Evolutionary conservation across 2,797 vertebrate species (phyloP).

Genomic region (Vespertilio murinus): DNA sequence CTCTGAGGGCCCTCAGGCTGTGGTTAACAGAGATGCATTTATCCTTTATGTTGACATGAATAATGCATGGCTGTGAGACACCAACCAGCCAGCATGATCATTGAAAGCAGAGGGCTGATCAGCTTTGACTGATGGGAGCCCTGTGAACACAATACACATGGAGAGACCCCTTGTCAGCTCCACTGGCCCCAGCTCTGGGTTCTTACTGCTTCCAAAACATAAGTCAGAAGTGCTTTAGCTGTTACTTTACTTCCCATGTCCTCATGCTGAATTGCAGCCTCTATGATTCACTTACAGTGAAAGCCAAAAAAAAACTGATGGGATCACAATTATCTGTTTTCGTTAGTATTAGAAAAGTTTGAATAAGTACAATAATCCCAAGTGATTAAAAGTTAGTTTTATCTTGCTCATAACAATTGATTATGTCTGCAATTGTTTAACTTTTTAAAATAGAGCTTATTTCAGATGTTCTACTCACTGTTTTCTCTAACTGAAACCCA

Average conservation of each 20-base stretch:
- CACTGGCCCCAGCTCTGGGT: not conserved
- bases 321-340: not conserved
- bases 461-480: not conserved
- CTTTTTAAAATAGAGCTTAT: not conserved
- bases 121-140: slow-evolving; percentile 20
- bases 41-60: slow-evolving; percentile 55
- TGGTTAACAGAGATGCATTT: slow-evolving; percentile 42
- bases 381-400: not conserved
- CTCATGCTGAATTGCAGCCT: not conserved
- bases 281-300: not conserved
- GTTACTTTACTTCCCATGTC: not conserved
- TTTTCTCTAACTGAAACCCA: slow-evolving; percentile 12
- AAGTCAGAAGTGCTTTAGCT: not conserved
- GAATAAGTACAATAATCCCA: not conserved
- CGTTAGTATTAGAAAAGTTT: not conserved
- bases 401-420: not conserved
- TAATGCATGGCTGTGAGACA: slow-evolving; percentile 46
- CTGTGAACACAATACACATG: not conserved
- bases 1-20: slow-evolving; percentile 19
- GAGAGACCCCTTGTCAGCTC: slow-evolving; percentile 7
- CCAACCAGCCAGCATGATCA: not conserved
- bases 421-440: not conserved
- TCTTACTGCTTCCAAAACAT: slow-evolving; percentile 3
- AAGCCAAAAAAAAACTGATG: not conserved
- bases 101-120: slow-evolving; percentile 21